phyloP scores from a whole-genome alignment of 2,113 vertebrate genomes.

The Malurus cyaneus region DNA sequence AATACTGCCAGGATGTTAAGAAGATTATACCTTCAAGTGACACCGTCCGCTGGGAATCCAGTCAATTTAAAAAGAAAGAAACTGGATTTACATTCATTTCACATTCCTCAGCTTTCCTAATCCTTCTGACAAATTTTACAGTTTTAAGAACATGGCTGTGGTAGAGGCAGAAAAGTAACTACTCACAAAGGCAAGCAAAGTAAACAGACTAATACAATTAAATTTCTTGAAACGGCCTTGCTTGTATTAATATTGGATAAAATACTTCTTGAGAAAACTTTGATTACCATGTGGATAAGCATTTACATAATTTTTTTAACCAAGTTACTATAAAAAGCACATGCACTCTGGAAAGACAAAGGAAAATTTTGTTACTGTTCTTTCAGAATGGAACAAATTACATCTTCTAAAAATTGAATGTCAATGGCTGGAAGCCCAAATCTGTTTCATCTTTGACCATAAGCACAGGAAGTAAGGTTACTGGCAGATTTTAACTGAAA shows the following conservation, averaged over 20 bases:
- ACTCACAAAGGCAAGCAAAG: background rate
- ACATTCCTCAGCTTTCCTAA: conserved; percentile 39
- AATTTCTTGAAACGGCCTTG: background rate
- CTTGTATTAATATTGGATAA: background rate
- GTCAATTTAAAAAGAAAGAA: conserved; percentile 5
- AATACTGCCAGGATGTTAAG: background rate
- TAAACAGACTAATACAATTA: background rate
- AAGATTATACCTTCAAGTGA: conserved; percentile 41
- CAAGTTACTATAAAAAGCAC: conserved; percentile 19
- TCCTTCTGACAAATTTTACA: conserved; percentile 20
- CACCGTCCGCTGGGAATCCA: conserved; percentile 15
- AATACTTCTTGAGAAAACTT: background rate
- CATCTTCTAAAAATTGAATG: conserved; percentile 29
- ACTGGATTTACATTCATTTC: conserved; percentile 47
- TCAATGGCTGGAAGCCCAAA: conserved; percentile 54
- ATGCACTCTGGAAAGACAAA: conserved; percentile 11
- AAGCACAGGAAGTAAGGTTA: conserved; percentile 60
- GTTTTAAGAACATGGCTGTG: background rate
- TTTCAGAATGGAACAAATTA: conserved; percentile 44
- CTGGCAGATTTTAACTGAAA: conserved; percentile 60
- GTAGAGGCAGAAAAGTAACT: background rate
- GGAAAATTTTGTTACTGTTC: background rate
- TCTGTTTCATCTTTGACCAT: conserved; percentile 41
- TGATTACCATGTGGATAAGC: background rate
- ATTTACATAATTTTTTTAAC: background rate